These are phyloP conservation scores for Bubo bubo DNA, from an alignment of 2,113 vertebrate species.

Conservation along the genomic window DNA sequence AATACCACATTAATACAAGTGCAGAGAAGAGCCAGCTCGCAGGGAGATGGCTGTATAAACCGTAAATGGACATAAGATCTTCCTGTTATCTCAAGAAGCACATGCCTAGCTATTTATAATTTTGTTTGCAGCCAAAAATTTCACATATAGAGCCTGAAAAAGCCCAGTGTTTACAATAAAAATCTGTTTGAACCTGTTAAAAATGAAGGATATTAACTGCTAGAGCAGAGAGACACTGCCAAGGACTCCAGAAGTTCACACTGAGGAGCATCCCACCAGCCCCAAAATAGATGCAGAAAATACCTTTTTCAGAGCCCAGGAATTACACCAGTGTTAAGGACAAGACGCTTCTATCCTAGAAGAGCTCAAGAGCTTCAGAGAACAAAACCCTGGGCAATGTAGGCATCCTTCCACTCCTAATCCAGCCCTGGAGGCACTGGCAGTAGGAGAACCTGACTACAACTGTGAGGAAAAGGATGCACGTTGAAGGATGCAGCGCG, in stretches of 20 bases:
- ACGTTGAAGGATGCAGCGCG: fast-evolving
- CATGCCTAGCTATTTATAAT: background rate
- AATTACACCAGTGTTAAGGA: background rate
- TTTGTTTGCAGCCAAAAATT: background rate
- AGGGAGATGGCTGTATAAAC: background rate
- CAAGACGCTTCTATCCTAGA: background rate
- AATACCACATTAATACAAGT: background rate
- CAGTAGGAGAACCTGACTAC: background rate
- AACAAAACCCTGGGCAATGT: background rate
- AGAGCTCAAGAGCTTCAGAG: background rate
- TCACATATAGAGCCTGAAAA: background rate
- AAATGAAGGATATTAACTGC: background rate
- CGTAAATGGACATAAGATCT: background rate
- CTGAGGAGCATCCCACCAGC: background rate
- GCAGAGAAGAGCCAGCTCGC: background rate
- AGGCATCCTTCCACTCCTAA: background rate
- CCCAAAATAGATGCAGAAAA: background rate
- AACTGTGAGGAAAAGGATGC: fast-evolving
- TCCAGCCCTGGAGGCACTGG: background rate
- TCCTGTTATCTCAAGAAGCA: background rate
- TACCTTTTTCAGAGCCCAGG: background rate
- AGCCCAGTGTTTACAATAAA: background rate
- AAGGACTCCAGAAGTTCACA: background rate
- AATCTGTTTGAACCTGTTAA: background rate
- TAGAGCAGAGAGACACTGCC: background rate